These are phyloP conservation scores for Chelonoidis abingdonii DNA, from an alignment of 2,113 vertebrate species.

Conservation along the genomic window DNA sequence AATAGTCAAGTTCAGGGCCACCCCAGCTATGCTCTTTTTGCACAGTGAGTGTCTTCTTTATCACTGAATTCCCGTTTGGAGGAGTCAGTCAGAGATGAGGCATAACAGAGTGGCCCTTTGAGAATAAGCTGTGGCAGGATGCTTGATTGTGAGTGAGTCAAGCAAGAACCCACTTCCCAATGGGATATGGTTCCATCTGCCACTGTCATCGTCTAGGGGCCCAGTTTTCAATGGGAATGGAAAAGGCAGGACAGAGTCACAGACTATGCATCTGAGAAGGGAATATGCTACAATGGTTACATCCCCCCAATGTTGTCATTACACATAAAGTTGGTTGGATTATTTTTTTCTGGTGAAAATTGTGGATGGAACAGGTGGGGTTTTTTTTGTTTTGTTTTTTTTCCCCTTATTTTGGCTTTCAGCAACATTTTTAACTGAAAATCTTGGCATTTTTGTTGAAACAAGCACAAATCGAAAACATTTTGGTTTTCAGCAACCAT, in stretches of 20 bases:
- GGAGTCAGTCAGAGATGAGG: neutral
- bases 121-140: neutral
- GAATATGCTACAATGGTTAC: neutral
- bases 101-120: accelerated
- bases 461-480: neutral
- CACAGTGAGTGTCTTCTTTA: neutral
- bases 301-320: neutral
- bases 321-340: neutral
- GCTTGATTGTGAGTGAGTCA: neutral
- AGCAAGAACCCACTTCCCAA: neutral
- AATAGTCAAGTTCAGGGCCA: neutral
- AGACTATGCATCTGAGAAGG: neutral
- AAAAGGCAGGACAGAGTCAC: neutral
- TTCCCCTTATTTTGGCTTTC: neutral
- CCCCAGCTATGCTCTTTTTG: neutral
- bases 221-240: neutral
- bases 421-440: neutral
- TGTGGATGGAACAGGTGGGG: neutral
- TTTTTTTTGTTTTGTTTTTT: neutral
- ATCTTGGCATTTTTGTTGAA: neutral
- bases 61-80: neutral
- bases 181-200: neutral
- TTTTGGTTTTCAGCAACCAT: neutral
- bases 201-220: neutral
- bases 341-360: neutral